A percentile compares a stretch with the other conserved stretches of the same genome.
These are phyloP conservation scores for Agrochola circellaris DNA, from an alignment of 2,888 invertebrate genomes.

Conservation along the genomic window DNA sequence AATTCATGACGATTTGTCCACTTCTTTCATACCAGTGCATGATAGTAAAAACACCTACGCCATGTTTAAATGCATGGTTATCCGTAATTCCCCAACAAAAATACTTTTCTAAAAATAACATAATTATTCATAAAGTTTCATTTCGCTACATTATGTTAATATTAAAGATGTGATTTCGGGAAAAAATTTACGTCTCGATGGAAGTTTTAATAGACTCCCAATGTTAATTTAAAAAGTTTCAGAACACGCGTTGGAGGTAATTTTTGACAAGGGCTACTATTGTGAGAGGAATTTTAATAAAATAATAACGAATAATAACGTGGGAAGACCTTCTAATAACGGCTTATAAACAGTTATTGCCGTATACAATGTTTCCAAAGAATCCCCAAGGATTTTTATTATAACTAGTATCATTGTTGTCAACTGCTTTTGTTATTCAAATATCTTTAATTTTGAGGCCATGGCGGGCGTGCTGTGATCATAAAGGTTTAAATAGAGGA, in stretches of 20 bases:
- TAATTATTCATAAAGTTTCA: conserved; percentile 31
- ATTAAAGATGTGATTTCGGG: conserved; percentile 34
- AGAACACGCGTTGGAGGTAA: conserved; percentile 50
- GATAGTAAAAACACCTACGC: too few relatives aligned
- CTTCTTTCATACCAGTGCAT: too few relatives aligned
- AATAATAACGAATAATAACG: conserved; percentile 48
- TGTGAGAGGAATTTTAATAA: conserved; percentile 40
- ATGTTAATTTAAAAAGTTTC: conserved; percentile 67
- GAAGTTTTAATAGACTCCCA: conserved; percentile 74
- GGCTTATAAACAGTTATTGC: conserved; percentile 25
- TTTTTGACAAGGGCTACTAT: conserved; percentile 29
- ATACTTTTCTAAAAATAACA: conserved; percentile 3
- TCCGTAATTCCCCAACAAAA: conserved; percentile 1
- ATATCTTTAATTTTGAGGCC: conserved; percentile 19
- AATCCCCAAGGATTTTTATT: conserved; percentile 16
- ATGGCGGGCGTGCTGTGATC: not conserved
- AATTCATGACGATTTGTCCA: not conserved
- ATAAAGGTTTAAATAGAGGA: conserved; percentile 1
- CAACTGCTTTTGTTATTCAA: conserved; percentile 45
- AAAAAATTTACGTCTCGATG: conserved; percentile 41
- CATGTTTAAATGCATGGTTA: too few relatives aligned
- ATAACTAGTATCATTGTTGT: conserved; percentile 17
- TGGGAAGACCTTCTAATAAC: conserved; percentile 17
- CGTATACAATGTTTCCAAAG: conserved; percentile 29
- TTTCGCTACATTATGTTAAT: conserved; percentile 38